These are phyloP conservation scores for Cepphus grylle DNA, from an alignment of 2,113 vertebrate genomes.

Conservation along the genomic window DNA sequence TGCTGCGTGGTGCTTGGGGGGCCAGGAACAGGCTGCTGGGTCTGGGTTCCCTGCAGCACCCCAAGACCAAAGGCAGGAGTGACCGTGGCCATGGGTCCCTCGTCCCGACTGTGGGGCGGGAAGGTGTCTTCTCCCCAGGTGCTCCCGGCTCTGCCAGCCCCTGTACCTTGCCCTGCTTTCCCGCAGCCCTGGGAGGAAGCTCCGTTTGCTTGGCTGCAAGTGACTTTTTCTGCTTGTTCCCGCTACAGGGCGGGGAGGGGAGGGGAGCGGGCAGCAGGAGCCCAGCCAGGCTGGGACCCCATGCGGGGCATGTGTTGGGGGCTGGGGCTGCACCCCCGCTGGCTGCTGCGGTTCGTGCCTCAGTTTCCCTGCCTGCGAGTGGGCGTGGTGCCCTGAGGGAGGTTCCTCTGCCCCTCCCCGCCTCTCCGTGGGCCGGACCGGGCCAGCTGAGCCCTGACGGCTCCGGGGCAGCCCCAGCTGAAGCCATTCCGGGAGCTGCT, in stretches of 20 bases:
- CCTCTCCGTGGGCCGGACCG: neutral
- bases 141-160: neutral
- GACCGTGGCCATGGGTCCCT: accelerated
- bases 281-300: accelerated
- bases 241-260: neutral
- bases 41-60: neutral
- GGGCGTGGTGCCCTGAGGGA: neutral
- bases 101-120: accelerated
- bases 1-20: neutral
- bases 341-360: neutral
- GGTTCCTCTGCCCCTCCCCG: neutral
- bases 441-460: neutral
- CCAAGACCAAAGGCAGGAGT: neutral
- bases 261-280: accelerated
- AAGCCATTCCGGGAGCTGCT: neutral
- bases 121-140: accelerated
- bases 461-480: neutral
- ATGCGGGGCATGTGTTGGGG: accelerated
- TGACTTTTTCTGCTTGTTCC: neutral
- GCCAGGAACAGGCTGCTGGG: neutral
- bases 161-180: neutral
- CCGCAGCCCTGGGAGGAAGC: neutral
- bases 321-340: neutral
- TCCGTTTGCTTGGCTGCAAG: neutral
- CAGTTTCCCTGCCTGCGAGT: neutral